These are phyloP conservation scores for Rattus norvegicus DNA, from an alignment of 2,113 vertebrate genomes.

Conservation along the genomic window DNA sequence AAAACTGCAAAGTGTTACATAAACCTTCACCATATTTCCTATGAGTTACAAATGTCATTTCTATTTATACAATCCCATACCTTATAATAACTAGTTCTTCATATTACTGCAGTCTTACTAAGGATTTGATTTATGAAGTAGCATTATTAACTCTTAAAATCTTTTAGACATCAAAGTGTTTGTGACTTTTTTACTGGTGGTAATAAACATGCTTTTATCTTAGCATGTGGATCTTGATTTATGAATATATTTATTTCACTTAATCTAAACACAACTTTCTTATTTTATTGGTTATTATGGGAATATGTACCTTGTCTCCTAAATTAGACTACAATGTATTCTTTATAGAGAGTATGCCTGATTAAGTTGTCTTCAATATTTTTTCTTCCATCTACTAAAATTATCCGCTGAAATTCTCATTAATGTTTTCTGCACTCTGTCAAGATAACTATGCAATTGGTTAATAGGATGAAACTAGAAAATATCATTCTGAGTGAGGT, in stretches of 20 bases:
- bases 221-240: constrained; percentile 47
- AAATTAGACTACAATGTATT: constrained; percentile 32
- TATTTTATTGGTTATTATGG: constrained; percentile 34
- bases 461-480: neutral
- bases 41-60: neutral
- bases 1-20: constrained; percentile 33
- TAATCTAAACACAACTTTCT: constrained; percentile 56
- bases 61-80: neutral
- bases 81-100: neutral
- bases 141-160: constrained; percentile 18
- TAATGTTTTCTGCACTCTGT: constrained; percentile 38
- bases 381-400: constrained; percentile 8
- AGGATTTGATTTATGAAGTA: neutral
- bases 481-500: too few species aligned
- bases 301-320: constrained; percentile 52
- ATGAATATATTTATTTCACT: constrained; percentile 55
- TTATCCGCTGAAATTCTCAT: constrained; percentile 40
- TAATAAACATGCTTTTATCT: constrained; percentile 45
- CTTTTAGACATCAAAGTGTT: neutral
- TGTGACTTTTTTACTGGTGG: constrained; percentile 29
- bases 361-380: constrained; percentile 44
- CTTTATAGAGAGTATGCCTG: constrained; percentile 34
- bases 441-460: constrained; percentile 17
- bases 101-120: neutral
- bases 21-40: neutral